Percentiles rank a stretch among this genome's conserved stretches.
Evolutionary conservation across 2,113 vertebrate species (phyloP).

Genomic region (Seriola quinqueradiata): DNA sequence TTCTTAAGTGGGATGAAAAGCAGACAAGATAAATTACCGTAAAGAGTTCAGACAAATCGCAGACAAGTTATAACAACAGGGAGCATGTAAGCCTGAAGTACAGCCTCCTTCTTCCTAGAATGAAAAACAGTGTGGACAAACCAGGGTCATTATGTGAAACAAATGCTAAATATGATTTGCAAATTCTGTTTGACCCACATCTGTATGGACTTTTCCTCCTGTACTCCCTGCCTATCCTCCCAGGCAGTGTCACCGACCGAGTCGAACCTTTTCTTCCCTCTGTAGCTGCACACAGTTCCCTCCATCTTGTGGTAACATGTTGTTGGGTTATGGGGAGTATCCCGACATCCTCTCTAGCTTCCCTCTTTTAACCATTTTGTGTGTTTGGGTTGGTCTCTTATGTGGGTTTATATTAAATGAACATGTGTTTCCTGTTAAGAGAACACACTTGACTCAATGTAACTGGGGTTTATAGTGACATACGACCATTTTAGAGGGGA

Average conservation of each 20-base stretch:
- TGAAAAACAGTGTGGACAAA: background rate
- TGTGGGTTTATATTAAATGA: conserved; percentile 40
- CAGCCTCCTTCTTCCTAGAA: background rate
- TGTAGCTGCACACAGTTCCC: conserved; percentile 34
- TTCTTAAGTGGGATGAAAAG: conserved; percentile 14
- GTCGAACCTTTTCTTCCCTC: conserved; percentile 16
- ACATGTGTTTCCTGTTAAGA: conserved; percentile 12
- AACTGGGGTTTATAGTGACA: background rate
- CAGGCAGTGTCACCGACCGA: background rate
- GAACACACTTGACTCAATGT: background rate
- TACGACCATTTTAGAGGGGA: background rate
- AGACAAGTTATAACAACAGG: background rate
- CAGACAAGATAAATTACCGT: conserved; percentile 1
- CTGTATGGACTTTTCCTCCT: background rate
- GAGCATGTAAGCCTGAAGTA: too few relatives aligned
- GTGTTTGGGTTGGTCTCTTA: conserved; percentile 29
- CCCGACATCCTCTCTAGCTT: conserved; percentile 15
- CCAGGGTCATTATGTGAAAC: background rate
- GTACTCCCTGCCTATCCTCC: conserved; percentile 28
- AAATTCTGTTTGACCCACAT: conserved; percentile 30
- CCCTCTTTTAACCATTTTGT: conserved; percentile 17
- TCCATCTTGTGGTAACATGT: conserved; percentile 6
- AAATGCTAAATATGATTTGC: conserved; percentile 35
- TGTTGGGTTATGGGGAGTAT: conserved; percentile 9
- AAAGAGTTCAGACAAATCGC: background rate